Evolutionary conservation across 2,113 vertebrate species (phyloP), one percentile per base, ranked within the genome.

Genomic region (Anolis carolinensis): DNA sequence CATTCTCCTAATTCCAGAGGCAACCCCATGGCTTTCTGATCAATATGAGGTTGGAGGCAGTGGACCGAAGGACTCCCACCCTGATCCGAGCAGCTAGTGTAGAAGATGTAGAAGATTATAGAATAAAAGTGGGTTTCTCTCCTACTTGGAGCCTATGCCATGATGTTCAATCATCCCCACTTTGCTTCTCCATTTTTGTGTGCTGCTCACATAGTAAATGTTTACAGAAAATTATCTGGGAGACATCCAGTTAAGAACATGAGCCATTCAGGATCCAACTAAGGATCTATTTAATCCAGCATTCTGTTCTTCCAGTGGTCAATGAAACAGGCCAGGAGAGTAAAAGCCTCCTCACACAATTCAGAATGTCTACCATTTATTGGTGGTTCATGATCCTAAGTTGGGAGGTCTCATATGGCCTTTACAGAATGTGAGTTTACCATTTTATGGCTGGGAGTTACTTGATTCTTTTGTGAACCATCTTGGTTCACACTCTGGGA

Each of bases 1-100:
- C 39, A 23, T 79, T 79, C 76, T 70, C 21, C 62, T 27, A 32
- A 13, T 39, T 75, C 68, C 92, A 99, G 98, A 97, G 97, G 23
- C 96, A 96, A 0, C 94, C 98, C 1, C 99, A 99, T 1, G 95
- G 93, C 90, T 99, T 99, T 92, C 97, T 98, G 93, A 95, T 97
- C 91, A 98, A 98, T 94, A 98, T 99, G 98, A 99, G 98, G 91
- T 93, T 99, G 90, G 98, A 99, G 88, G 97, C 98, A 0, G 98
- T 99, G 94, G 99, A 99, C 94, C 97, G 96, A 83, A 96, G 98
- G 91, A 99, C 97, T 90, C 98, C 99, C 2, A 97, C 97, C 82
- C 95, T 99, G 93, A 97, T 99, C 86, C 96, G 98, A 63, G 98
- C 98, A 88, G 97, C 98, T 82, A 98, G 97, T 0, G 98, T 99